A percentile compares a stretch with the other conserved stretches of the same genome.
Evolutionary conservation across 2,113 vertebrate genomes (phyloP).

Genomic region (Fregata magnificens): DNA sequence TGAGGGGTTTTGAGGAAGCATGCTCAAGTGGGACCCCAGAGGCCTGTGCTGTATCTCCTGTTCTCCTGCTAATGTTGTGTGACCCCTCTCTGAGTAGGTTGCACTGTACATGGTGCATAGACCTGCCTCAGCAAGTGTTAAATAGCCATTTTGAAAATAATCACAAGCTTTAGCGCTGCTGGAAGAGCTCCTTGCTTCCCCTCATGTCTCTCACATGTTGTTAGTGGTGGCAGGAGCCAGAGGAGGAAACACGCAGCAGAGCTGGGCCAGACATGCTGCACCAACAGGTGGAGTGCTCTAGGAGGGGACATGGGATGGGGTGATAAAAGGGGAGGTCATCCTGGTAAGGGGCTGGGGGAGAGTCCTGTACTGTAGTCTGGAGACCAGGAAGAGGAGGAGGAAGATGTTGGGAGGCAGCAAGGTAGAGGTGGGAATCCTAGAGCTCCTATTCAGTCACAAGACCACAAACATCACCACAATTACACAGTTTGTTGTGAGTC

Average conservation of each 20-base stretch:
- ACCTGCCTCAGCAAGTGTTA: neutral
- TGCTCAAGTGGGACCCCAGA: neutral
- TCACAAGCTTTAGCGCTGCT: neutral
- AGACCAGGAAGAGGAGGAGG: neutral
- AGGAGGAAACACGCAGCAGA: neutral
- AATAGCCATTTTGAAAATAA: neutral
- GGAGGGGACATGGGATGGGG: neutral
- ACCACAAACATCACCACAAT: neutral
- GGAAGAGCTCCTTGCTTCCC: neutral
- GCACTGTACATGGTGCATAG: neutral
- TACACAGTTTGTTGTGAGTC: neutral
- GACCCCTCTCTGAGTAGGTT: neutral
- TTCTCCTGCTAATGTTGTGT: neutral
- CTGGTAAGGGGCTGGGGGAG: too few relatives aligned
- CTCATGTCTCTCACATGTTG: neutral
- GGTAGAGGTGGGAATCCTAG: neutral
- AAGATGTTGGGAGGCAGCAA: neutral
- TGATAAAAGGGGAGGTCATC: neutral
- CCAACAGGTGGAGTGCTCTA: neutral
- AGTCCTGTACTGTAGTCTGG: neutral
- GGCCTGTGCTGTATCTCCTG: neutral
- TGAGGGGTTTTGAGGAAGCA: neutral
- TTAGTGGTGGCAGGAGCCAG: neutral
- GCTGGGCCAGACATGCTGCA: neutral
- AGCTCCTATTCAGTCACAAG: neutral